Conservation (phyloP, 2,888 invertebrate genomes). For the Acanthosepion lycidas region DNA sequence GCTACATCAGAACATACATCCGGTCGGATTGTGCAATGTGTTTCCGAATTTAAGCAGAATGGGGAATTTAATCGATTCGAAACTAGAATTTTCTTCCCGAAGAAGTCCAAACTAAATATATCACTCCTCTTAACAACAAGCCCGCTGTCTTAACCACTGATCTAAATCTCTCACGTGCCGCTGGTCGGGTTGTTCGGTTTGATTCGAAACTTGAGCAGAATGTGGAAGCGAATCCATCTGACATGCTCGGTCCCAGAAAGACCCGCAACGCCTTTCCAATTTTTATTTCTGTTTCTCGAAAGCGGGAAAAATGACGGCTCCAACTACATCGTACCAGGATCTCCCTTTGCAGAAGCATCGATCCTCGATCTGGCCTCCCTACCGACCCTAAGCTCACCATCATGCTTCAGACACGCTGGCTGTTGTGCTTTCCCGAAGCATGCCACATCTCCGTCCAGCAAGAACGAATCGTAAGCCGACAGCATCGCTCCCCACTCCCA, state of each 20-base stretch:
- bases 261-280: neutral
- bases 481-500: neutral
- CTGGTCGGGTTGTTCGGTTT: neutral
- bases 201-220: constrained; percentile 33
- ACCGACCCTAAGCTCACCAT: neutral
- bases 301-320: constrained; percentile 15
- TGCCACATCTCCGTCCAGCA: constrained; percentile 8
- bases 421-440: constrained; percentile 2
- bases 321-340: neutral
- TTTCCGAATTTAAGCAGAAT: too few species aligned
- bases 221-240: constrained; percentile 21
- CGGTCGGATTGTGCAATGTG: too few species aligned
- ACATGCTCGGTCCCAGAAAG: constrained; percentile 14
- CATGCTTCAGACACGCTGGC: neutral
- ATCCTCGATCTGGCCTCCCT: neutral
- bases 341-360: neutral
- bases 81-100: too few species aligned
- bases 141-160: neutral
- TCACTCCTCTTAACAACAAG: neutral
- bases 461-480: neutral
- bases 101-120: neutral
- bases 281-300: neutral
- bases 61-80: too few species aligned
- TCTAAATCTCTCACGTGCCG: neutral
- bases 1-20: too few species aligned